Conservation (phyloP, 2,888 invertebrate species). For the Azorinus chamasolen region DNA sequence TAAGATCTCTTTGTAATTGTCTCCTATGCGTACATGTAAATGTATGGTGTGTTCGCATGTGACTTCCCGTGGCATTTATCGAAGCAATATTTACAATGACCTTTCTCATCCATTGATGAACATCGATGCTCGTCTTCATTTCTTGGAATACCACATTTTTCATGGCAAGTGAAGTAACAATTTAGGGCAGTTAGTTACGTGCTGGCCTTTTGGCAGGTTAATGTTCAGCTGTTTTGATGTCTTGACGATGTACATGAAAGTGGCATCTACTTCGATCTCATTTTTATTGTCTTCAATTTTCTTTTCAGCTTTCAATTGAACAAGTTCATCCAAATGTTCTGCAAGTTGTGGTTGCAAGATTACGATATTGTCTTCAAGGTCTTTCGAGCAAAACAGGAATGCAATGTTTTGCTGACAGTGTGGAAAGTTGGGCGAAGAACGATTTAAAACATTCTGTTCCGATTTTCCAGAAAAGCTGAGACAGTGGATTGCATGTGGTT, state of each 20-base stretch:
- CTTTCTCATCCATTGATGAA: slow-evolving; percentile 20
- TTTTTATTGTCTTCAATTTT: slow-evolving; percentile 38
- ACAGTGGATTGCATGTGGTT: slow-evolving; percentile 8
- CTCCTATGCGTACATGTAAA: neutral
- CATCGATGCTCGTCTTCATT: slow-evolving; percentile 23
- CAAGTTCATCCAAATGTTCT: slow-evolving; percentile 1
- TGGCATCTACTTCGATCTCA: slow-evolving; percentile 55
- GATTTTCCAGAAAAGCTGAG: slow-evolving; percentile 54
- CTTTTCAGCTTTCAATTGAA: slow-evolving; percentile 1
- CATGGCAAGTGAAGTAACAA: slow-evolving; percentile 36
- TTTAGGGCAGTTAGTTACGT: slow-evolving; percentile 38
- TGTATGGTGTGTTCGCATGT: slow-evolving; percentile 26
- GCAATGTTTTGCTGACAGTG: slow-evolving; percentile 40
- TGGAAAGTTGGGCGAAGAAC: slow-evolving; percentile 45
- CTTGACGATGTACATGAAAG: slow-evolving; percentile 63
- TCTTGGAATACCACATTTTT: slow-evolving; percentile 11
- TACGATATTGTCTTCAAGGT: slow-evolving; percentile 28
- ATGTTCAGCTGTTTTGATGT: slow-evolving; percentile 48
- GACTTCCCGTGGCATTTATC: slow-evolving; percentile 23
- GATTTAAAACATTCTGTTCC: slow-evolving; percentile 44
- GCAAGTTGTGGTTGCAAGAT: slow-evolving; percentile 3
- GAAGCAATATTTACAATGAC: slow-evolving; percentile 25
- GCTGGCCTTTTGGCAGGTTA: slow-evolving; percentile 22
- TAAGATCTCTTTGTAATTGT: slow-evolving; percentile 5
- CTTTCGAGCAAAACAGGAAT: slow-evolving; percentile 50